These are phyloP conservation scores for Labeo rohita DNA, from an alignment of 2,113 vertebrate genomes.

Conservation along the genomic window DNA sequence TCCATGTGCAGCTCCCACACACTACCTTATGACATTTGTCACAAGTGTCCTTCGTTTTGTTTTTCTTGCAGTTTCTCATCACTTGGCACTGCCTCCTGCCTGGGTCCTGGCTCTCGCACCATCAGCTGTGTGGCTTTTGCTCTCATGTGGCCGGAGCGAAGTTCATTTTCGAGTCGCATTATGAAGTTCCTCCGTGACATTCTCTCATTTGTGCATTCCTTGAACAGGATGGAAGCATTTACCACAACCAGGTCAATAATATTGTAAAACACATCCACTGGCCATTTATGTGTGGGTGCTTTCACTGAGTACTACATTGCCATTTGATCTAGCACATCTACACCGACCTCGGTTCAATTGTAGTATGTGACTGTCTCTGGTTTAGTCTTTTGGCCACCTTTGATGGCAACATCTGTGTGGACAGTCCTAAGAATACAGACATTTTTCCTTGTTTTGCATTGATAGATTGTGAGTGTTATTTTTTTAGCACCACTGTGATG, in stretches of 20 bases:
- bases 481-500: not conserved
- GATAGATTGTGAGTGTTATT: not conserved
- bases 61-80: not conserved
- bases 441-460: not conserved
- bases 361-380: slow-evolving; percentile 37
- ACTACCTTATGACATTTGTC: no score
- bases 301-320: not conserved
- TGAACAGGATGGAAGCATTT: slow-evolving; percentile 33
- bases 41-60: not conserved
- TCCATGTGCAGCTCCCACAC: no score
- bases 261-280: no score
- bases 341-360: slow-evolving; percentile 22
- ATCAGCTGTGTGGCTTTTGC: not conserved
- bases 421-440: no score
- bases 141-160: not conserved
- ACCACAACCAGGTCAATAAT: slow-evolving; percentile 27
- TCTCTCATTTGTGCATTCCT: slow-evolving; percentile 25
- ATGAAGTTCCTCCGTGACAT: not conserved
- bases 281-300: no score
- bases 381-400: no score
- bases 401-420: no score
- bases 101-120: not conserved
- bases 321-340: slow-evolving; percentile 49
- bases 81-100: not conserved
- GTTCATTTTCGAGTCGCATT: not conserved